phyloP scores from a whole-genome alignment of 53 echinoderm and acorn worm genomes.

The Paracentrotus lividus region DNA sequence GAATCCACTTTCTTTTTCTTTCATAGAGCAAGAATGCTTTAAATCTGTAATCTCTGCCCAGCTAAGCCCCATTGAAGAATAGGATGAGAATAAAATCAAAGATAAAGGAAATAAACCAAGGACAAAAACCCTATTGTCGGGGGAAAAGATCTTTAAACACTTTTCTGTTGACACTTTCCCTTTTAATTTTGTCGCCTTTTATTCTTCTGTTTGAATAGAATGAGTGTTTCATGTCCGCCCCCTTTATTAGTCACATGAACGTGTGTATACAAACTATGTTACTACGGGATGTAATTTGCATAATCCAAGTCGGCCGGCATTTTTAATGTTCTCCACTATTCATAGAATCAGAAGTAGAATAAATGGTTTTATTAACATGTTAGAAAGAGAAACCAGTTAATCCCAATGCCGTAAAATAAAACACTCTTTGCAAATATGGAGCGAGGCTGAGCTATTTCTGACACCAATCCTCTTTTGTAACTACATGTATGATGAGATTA shows the following conservation, averaged over 20 bases:
- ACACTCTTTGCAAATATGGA: background rate
- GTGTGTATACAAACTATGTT: background rate
- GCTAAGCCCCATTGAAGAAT: constrained; percentile 18
- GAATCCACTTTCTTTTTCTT: background rate
- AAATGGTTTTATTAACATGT: background rate
- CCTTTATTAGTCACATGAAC: constrained; percentile 1
- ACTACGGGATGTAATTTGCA: background rate
- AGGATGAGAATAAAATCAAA: background rate
- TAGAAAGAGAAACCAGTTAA: background rate
- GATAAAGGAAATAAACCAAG: background rate
- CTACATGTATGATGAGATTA: background rate
- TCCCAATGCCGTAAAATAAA: background rate
- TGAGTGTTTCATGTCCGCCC: background rate
- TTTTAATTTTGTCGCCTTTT: too few species aligned
- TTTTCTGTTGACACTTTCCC: constrained; percentile 2
- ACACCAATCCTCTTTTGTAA: background rate
- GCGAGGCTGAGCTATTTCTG: background rate
- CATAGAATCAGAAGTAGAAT: background rate
- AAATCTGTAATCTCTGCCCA: constrained; percentile 13
- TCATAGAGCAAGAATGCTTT: background rate
- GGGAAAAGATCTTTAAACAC: constrained; percentile 6
- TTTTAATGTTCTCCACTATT: background rate
- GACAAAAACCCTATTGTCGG: background rate
- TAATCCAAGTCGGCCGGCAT: too few species aligned
- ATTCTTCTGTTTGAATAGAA: constrained; percentile 1